phyloP scores from a whole-genome alignment of 2,888 invertebrate species.

The Lacanobia wlatinum region DNA sequence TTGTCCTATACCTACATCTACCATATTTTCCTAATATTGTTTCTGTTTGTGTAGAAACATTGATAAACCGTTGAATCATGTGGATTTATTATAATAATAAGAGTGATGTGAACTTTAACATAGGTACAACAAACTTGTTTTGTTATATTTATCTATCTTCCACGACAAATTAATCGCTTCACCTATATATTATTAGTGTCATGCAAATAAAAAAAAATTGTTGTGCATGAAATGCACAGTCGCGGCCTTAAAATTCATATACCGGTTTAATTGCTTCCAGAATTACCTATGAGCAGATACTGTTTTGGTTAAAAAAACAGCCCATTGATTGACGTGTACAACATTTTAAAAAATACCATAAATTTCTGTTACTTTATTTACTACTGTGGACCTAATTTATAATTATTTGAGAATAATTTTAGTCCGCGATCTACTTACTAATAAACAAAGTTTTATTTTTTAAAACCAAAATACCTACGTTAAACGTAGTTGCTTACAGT shows the following conservation, averaged over 20 bases:
- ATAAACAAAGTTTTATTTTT: background rate
- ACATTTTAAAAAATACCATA: too few relatives aligned
- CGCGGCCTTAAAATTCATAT: too few relatives aligned
- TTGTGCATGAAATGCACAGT: background rate
- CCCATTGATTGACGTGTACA: too few relatives aligned
- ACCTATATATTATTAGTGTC: background rate
- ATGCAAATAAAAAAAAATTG: background rate
- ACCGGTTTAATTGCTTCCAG: too few relatives aligned
- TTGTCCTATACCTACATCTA: background rate
- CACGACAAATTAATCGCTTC: background rate
- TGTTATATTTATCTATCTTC: background rate
- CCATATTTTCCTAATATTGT: slow-evolving; percentile 19
- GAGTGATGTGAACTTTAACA: slow-evolving; percentile 16
- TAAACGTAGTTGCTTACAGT: too few relatives aligned
- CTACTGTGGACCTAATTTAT: too few relatives aligned
- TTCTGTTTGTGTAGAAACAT: slow-evolving; percentile 16
- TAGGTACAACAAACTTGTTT: slow-evolving; percentile 4
- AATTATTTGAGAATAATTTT: background rate
- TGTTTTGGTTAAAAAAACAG: too few relatives aligned
- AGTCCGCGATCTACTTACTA: background rate
- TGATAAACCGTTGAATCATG: slow-evolving; percentile 24
- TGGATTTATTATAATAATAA: background rate
- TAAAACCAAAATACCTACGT: too few relatives aligned
- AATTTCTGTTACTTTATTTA: too few relatives aligned
- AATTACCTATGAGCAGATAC: too few relatives aligned